phyloP scores from a whole-genome alignment of 2,888 invertebrate genomes.

The Hirtodrosophila histrioides region DNA sequence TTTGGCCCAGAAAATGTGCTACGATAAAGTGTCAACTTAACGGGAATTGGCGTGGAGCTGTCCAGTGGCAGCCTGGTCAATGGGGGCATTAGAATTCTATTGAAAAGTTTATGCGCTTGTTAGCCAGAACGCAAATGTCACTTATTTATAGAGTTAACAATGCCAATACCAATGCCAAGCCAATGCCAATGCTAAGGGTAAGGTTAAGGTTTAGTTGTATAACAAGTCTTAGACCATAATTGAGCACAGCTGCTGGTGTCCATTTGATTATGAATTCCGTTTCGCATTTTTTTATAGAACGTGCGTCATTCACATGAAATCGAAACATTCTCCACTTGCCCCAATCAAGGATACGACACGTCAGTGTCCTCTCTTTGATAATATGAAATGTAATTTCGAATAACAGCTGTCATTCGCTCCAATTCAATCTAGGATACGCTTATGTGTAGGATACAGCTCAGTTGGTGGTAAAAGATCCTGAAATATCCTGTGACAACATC shows the following conservation, averaged over 20 bases:
- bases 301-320: conserved; percentile 31
- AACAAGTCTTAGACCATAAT: conserved; percentile 1
- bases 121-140: conserved; percentile 24
- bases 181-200: conserved; percentile 20
- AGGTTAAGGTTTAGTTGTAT: conserved; percentile 21
- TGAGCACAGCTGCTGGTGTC: conserved; percentile 33
- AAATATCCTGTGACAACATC: conserved; percentile 28
- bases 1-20: conserved; percentile 26
- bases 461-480: conserved; percentile 11
- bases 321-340: not conserved
- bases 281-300: conserved; percentile 8
- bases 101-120: conserved; percentile 36
- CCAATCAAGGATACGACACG: conserved; percentile 7
- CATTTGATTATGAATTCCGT: conserved; percentile 20
- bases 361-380: conserved; percentile 24
- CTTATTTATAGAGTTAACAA: conserved; percentile 38
- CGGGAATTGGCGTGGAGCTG: not conserved
- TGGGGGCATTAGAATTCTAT: conserved; percentile 8
- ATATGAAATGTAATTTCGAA: conserved; percentile 50
- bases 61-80: not conserved
- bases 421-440: conserved; percentile 11
- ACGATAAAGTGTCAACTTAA: conserved; percentile 25
- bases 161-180: conserved; percentile 4
- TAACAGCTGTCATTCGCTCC: conserved; percentile 63
- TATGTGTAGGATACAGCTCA: not conserved